Conservation (phyloP, 2,113 vertebrate genomes). For the Atractosteus spatula region DNA sequence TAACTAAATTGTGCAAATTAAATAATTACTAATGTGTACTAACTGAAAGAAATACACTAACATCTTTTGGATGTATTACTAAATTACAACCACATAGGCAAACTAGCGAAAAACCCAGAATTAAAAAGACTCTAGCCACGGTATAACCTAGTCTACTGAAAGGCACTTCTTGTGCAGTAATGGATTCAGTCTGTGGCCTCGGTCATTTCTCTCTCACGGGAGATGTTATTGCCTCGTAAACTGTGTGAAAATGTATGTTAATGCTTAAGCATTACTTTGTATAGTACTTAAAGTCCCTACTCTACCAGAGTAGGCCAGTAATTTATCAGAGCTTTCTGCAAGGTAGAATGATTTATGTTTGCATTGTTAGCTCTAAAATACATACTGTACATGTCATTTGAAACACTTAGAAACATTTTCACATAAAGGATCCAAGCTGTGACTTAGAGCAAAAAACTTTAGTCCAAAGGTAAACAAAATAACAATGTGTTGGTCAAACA, state of each 20-base stretch:
- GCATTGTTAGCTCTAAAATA: background rate
- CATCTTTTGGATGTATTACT: too few relatives aligned
- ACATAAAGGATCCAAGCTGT: too few relatives aligned
- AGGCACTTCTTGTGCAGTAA: constrained; percentile 28
- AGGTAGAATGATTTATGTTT: constrained; percentile 10
- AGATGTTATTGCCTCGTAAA: constrained; percentile 47
- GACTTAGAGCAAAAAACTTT: too few relatives aligned
- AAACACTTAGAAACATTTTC: constrained; percentile 8
- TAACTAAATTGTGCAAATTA: too few relatives aligned
- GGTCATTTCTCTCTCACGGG: constrained; percentile 33
- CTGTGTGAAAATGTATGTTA: constrained; percentile 40
- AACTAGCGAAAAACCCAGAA: too few relatives aligned
- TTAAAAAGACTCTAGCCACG: too few relatives aligned
- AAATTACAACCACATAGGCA: too few relatives aligned
- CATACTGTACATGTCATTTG: background rate
- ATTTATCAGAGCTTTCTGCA: constrained; percentile 25
- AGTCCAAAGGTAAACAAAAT: too few relatives aligned
- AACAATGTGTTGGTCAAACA: too few relatives aligned
- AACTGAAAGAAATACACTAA: too few relatives aligned
- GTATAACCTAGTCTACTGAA: constrained; percentile 9
- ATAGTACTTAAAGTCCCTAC: constrained; percentile 22
- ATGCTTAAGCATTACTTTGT: constrained; percentile 29
- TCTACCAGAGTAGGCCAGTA: constrained; percentile 11
- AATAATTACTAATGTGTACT: too few relatives aligned
- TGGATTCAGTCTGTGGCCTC: constrained; percentile 39